A percentile compares a stretch with the other conserved stretches of the same genome.
Conservation (phyloP, 2,113 vertebrate genomes). For the Chaetodon trifascialis region DNA sequence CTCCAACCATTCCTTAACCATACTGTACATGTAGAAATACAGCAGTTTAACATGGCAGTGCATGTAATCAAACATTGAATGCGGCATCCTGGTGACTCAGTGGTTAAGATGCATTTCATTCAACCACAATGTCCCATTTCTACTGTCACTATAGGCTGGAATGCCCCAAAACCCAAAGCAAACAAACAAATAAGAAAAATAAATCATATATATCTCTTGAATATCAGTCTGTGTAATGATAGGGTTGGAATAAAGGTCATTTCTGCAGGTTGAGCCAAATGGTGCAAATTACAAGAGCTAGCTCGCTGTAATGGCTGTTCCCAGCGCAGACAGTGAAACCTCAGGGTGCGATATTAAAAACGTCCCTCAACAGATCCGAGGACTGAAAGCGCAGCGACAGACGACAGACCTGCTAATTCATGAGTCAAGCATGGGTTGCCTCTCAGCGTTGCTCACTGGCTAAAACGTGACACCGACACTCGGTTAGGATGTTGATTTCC, state of each 20-base stretch:
- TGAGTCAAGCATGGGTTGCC: not conserved
- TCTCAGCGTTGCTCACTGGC: constrained; percentile 28
- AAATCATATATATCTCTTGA: no score
- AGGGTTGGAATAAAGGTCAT: no score
- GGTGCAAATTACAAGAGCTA: not conserved
- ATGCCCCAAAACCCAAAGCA: not conserved
- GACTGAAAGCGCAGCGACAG: not conserved
- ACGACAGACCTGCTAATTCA: constrained; percentile 14
- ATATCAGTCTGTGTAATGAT: not conserved
- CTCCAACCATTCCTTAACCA: not conserved
- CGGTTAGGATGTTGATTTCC: constrained; percentile 49
- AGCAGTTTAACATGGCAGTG: not conserved
- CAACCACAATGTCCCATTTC: not conserved
- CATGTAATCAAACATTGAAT: not conserved
- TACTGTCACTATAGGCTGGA: not conserved
- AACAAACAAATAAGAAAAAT: not conserved
- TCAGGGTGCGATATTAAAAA: no score
- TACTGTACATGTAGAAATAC: not conserved
- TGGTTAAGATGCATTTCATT: no score
- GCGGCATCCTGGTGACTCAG: no score
- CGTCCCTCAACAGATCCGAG: not conserved
- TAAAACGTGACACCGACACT: constrained; percentile 24
- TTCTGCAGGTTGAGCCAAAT: not conserved
- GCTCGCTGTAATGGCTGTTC: not conserved
- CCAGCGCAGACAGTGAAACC: not conserved